Evolutionary conservation across 2,888 invertebrate species (phyloP).

Genomic region (Epistrophe eligans): DNA sequence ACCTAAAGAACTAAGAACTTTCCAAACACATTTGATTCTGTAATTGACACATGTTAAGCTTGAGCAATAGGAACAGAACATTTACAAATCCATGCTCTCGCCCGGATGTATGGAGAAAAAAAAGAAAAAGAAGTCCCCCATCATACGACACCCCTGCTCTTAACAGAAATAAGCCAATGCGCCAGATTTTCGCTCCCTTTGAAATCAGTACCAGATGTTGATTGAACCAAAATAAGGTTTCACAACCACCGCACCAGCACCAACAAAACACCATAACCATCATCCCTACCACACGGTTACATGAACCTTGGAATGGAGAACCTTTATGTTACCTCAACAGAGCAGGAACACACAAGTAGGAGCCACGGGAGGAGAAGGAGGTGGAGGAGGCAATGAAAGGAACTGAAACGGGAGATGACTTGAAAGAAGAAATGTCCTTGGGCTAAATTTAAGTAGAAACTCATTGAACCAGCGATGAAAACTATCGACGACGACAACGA

Average conservation of each 20-base stretch:
- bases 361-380: background rate
- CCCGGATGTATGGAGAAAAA: background rate
- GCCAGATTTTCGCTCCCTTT: conserved; percentile 78
- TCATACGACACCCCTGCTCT: background rate
- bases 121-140: conserved; percentile 1
- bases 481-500: conserved; percentile 66
- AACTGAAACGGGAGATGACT: conserved; percentile 25
- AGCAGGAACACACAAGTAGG: conserved; percentile 30
- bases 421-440: conserved; percentile 54
- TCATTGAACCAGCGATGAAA: conserved; percentile 58
- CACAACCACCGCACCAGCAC: conserved; percentile 81
- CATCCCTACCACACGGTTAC: conserved; percentile 58
- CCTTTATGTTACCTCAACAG: conserved; percentile 55
- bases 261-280: conserved; percentile 78
- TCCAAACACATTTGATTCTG: conserved; percentile 77
- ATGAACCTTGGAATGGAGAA: conserved; percentile 34
- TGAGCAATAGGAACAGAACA: conserved; percentile 77
- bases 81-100: conserved; percentile 68
- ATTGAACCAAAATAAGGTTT: conserved; percentile 81
- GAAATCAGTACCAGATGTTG: conserved; percentile 83
- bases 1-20: background rate
- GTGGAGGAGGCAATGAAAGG: conserved; percentile 13
- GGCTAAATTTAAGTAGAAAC: conserved; percentile 68
- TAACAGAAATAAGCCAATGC: conserved; percentile 33
- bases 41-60: conserved; percentile 83